A percentile compares a stretch with the other conserved stretches of the same genome.
Conservation (phyloP, 2,888 invertebrate genomes). For the Laspeyria flexula region DNA sequence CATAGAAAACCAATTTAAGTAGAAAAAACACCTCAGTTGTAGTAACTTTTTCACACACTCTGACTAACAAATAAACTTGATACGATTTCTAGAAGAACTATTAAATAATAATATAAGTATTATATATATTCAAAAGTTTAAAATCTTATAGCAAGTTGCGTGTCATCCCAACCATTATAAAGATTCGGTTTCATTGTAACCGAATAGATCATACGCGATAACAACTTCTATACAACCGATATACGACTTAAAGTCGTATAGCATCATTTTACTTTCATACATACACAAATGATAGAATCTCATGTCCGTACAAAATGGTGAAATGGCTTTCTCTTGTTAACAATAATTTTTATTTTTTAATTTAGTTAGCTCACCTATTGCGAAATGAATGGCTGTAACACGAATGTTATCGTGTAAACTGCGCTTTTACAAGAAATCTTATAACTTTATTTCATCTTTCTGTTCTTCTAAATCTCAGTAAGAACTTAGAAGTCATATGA, state of each 20-base stretch:
- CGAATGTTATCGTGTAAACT: constrained; percentile 28
- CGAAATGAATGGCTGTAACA: constrained; percentile 31
- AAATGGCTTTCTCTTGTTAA: constrained; percentile 67
- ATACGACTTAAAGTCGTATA: constrained; percentile 34
- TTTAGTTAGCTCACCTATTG: constrained; percentile 44
- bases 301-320: constrained; percentile 61
- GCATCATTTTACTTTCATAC: constrained; percentile 50
- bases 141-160: constrained; percentile 14
- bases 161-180: constrained; percentile 40
- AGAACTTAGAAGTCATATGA: too few relatives aligned
- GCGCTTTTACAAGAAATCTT: background rate
- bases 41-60: too few relatives aligned
- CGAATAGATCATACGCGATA: constrained; percentile 19
- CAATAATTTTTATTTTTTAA: constrained; percentile 50
- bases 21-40: too few relatives aligned
- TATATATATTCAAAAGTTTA: constrained; percentile 2
- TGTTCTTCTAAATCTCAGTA: too few relatives aligned
- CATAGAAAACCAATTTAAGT: too few relatives aligned
- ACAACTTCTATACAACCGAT: constrained; percentile 24
- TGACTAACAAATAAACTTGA: too few relatives aligned
- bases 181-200: constrained; percentile 37
- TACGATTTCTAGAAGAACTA: too few relatives aligned
- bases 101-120: too few relatives aligned
- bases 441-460: too few relatives aligned
- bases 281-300: constrained; percentile 65